Base-by-base conservation (phyloP, 1,140 invertebrate genomes). In the Dryas iulia region DNA sequence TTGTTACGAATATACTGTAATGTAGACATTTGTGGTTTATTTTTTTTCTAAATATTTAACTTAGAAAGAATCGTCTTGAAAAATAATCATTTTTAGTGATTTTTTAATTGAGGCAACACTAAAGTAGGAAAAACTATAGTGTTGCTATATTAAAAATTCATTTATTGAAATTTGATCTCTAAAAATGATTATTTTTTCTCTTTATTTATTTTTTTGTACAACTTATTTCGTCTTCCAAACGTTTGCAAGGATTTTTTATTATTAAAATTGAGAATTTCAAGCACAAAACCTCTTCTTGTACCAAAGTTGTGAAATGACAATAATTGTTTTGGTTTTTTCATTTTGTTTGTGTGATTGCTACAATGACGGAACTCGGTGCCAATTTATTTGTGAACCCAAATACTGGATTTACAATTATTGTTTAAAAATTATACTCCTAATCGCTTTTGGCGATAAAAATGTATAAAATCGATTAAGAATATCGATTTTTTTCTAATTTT, bases 241-340 rank as follows among this genome's bases (percentile, higher is more conserved):
- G 39, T 47, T 47, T 47, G 39, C 39, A 47, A 47, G 39, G 39
- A 47, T 47, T 47, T 47, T n/a, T n/a, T n/a, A n/a, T n/a, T 47
- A 21, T 47, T 47, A 47, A 47, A 47, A 47, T 47, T 47, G 10
- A 21, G 79, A 81, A 79, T 77, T 59, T 57, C 14, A 63, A 66
- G 60, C 66, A 74, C 69, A 72, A 71, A 69, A 59, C 18, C 33
- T 72, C 53, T n/a, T 62, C 66, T 39, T 30, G 73, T 76, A 76
- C 78, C 78, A 80, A 83, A 83, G 83, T 87, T 84, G 85, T 88
- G 87, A 78, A 78, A 74, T 76, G 86, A 89, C 86, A 89, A 89
- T 88, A 89, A 85, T 73, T 79, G 63, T 56, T 72, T 74, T 82
- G 35, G 23, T 26, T 61, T 47, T 61, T 52, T 24, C 33, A 26